A percentile compares a stretch with the other conserved stretches of the same genome.
Conservation (phyloP, 2,797 vertebrate genomes). For the Ptychobarbus kaznakovi region DNA sequence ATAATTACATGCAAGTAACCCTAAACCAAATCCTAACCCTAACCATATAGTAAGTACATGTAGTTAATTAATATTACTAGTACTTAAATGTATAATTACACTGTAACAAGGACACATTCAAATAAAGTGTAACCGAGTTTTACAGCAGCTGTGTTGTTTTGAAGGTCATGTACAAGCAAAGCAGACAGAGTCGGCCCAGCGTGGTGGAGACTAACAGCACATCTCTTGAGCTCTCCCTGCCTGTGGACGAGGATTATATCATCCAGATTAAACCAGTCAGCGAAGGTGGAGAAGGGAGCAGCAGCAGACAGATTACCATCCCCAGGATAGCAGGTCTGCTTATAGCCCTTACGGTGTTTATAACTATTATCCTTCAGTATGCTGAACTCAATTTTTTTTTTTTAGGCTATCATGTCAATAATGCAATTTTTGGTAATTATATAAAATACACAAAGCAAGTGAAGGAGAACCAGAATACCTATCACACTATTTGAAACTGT, state of each 20-base stretch:
- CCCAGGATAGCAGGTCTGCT: constrained; percentile 83
- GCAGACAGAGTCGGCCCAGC: constrained; percentile 85
- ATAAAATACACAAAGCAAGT: not conserved
- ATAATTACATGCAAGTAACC: too few relatives aligned
- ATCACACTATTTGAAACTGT: not conserved
- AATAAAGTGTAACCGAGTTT: not conserved
- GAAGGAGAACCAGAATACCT: not conserved
- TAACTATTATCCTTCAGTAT: not conserved
- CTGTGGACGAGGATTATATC: constrained; percentile 91
- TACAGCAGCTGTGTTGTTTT: constrained; percentile 20
- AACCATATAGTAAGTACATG: too few relatives aligned
- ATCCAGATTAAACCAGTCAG: constrained; percentile 94
- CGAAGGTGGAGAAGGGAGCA: constrained; percentile 93
- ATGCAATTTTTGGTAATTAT: not conserved
- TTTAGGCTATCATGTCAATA: not conserved
- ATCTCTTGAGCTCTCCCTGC: constrained; percentile 92
- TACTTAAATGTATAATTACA: too few relatives aligned
- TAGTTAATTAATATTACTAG: too few relatives aligned
- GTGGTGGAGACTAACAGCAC: constrained; percentile 94
- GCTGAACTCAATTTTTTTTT: not conserved
- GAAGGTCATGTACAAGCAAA: constrained; percentile 94
- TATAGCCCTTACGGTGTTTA: not conserved
- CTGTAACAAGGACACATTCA: too few relatives aligned
- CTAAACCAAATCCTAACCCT: too few relatives aligned
- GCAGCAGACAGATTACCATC: constrained; percentile 92